phyloP scores from a whole-genome alignment of 2,888 invertebrate genomes.

The Hyalella azteca region DNA sequence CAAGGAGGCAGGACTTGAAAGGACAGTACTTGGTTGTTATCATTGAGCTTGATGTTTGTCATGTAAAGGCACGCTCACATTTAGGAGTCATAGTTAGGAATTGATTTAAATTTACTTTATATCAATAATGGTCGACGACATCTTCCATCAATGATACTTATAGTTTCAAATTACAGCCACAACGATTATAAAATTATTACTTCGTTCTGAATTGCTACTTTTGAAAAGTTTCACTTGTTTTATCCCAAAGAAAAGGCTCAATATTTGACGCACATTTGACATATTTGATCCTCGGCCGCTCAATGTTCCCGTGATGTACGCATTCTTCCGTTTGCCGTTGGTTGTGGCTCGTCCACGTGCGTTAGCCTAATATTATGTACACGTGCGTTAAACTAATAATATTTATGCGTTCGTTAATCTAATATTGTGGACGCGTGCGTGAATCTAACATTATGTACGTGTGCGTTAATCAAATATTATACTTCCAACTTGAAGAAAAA shows the following conservation, averaged over 20 bases:
- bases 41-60: no score
- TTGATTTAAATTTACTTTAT: background rate
- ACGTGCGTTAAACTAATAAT: background rate
- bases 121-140: background rate
- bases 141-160: background rate
- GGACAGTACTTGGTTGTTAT: background rate
- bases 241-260: no score
- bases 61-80: no score
- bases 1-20: slow-evolving; percentile 1
- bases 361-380: background rate
- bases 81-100: background rate
- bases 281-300: no score
- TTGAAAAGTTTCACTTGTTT: background rate
- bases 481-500: background rate
- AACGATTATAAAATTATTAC: background rate
- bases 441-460: background rate
- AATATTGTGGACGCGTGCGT: background rate
- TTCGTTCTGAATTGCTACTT: background rate
- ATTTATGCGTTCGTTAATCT: no score
- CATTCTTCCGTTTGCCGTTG: no score
- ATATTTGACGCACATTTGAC: no score
- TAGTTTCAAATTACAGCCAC: background rate
- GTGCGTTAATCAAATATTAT: background rate
- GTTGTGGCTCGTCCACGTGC: no score
- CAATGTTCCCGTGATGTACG: no score